Evolutionary conservation across 2,113 vertebrate genomes (phyloP), one percentile per base, ranked within the genome.

Genomic region (Corythornis vintsioides): DNA sequence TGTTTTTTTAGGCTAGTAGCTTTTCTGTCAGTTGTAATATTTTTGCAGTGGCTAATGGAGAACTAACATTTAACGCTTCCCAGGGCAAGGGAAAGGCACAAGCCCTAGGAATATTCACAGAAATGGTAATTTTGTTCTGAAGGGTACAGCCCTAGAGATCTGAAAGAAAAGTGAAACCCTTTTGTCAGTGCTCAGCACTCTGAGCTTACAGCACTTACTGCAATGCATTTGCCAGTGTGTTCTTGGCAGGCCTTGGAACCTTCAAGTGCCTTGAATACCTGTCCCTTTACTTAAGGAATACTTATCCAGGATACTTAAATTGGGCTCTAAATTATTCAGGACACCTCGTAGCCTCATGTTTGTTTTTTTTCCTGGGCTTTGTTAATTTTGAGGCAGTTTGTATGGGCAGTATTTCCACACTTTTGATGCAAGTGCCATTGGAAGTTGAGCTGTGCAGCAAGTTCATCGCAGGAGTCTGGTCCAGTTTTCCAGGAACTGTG

Each of bases 161-260:
- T 72, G 29, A 8, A 55, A 67, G 43, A n/a, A 40, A n/a, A 20
- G 38, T 38, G 38, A 38, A 38, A 45, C 52, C 4, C 3, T 45
- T n/a, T 63, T 52, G 29, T 50, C 24, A 22, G 33, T 7, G 2
- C 52, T 65, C 31, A 50, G 45, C 47, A 6, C 31, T 21, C 11
- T 29, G 50, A 82, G 47, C 21, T 47, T 52, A 1, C 28, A 26
- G 43, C 22, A 50, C 38, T 48, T 47, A 15, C 7, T 55, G n/a
- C 1, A 4, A 7, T 1, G 3, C 5, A 6, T 75, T 69, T 76
- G 42, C 40, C 35, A 20, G 8, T 1, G 0, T 15, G 2, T 45
- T 75, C 56, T 60, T 29, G 13, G 29, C 65, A 66, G 56, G 15
- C 29, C 12, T 40, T 20, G 15, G 14, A 86, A 18, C 26, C 13